Conservation (phyloP, 92 coral and sea anemone species). For the Siderastrea radians region DNA sequence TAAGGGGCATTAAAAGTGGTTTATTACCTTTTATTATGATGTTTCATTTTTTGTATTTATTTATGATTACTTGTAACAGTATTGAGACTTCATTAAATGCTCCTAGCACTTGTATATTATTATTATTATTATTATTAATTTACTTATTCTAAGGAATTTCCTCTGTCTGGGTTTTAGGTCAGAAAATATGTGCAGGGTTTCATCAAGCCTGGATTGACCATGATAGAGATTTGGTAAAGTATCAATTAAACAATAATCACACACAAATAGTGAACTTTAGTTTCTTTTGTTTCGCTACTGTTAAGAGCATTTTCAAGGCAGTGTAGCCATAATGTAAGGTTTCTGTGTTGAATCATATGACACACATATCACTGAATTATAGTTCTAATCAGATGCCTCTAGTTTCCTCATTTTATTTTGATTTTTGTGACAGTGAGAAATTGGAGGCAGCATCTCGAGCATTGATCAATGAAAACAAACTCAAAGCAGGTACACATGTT, state of each 20-base stretch:
- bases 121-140: too few relatives aligned
- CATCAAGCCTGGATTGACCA: conserved; percentile 92
- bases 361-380: too few relatives aligned
- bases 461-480: conserved; percentile 89
- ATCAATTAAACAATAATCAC: background rate
- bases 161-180: conserved; percentile 49
- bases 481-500: conserved; percentile 76
- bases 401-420: background rate
- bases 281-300: background rate
- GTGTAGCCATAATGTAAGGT: background rate
- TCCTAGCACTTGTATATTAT: too few relatives aligned
- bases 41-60: too few relatives aligned
- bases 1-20: too few relatives aligned
- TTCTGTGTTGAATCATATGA: too few relatives aligned
- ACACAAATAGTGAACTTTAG: background rate
- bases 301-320: too few relatives aligned
- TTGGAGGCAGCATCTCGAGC: conserved; percentile 92
- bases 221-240: conserved; percentile 97
- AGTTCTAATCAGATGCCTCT: background rate
- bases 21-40: too few relatives aligned
- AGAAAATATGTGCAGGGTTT: conserved; percentile 90
- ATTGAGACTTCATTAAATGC: too few relatives aligned
- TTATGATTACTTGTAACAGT: too few relatives aligned
- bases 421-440: conserved; percentile 78
- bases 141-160: too few relatives aligned